phyloP scores from a whole-genome alignment of 2,113 vertebrate genomes.

The Bos taurus region ARS-UCD2.0 NC_037345.1:11556501-11557000 shows the following conservation, averaged over 20 bases:
- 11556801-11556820: neutral
- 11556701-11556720: accelerated
- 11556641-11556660: neutral
- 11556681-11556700: neutral
- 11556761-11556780: accelerated
- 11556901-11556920: neutral
- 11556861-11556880: neutral
- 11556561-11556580: neutral
- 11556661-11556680: neutral
- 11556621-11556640: neutral
- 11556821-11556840: neutral
- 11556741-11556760: neutral
- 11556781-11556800: neutral
- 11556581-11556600: neutral
- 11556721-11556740: neutral
- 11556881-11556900: neutral
- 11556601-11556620: neutral
- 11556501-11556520: neutral
- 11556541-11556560: neutral
- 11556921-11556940: neutral
- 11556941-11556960: neutral
- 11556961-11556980: neutral
- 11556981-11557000: too few relatives aligned
- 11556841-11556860: neutral
- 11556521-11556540: accelerated